phyloP scores from a whole-genome alignment of 2,113 vertebrate species.

The Neolamprologus variostigma region DNA sequence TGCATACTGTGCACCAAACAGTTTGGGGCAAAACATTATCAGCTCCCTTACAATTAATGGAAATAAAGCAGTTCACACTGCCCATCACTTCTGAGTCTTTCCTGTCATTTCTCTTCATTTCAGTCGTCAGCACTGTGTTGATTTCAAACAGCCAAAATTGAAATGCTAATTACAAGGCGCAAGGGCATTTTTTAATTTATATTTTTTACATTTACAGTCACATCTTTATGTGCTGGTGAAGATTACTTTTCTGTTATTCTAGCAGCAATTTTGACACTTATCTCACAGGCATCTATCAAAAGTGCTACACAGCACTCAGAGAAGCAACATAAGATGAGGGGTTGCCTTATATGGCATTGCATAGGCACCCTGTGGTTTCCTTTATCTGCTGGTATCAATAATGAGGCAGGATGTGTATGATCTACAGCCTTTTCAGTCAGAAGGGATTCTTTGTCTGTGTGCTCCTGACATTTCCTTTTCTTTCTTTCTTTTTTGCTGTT shows the following conservation, averaged over 20 bases:
- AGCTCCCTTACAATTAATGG: not conserved
- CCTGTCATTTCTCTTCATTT: not conserved
- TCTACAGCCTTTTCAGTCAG: not conserved
- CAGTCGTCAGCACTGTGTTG: not conserved
- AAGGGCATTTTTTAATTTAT: rapidly evolving
- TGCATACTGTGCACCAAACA: not conserved
- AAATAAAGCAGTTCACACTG: conserved; percentile 1
- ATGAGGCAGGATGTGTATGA: not conserved
- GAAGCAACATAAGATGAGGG: not conserved
- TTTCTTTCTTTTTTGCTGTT: not conserved
- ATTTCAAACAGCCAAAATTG: not conserved
- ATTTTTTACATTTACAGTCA: not conserved
- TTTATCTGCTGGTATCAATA: not conserved
- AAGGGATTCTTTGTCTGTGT: not conserved
- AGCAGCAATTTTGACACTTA: not conserved
- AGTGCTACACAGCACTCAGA: not conserved
- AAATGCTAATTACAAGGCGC: not conserved
- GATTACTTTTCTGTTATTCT: not conserved
- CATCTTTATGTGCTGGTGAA: not conserved
- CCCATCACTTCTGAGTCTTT: not conserved
- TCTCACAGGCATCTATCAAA: not conserved
- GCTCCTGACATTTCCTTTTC: not conserved
- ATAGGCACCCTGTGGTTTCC: not conserved
- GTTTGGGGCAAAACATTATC: not conserved
- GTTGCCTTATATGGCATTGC: not conserved